Evolutionary conservation across 2,888 invertebrate species (phyloP).

Genomic region (Blera fallax): DNA sequence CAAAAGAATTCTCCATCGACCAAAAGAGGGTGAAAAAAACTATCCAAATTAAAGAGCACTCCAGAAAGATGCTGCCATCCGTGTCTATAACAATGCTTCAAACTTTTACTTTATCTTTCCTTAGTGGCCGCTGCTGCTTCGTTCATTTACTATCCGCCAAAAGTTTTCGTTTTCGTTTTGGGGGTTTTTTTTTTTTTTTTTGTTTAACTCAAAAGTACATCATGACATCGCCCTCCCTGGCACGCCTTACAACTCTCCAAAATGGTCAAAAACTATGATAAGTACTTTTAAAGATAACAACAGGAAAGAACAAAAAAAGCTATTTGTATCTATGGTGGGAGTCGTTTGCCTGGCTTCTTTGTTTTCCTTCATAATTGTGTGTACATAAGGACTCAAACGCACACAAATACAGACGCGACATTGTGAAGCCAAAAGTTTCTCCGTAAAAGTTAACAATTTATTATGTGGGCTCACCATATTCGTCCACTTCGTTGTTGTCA

Average conservation of each 20-base stretch:
- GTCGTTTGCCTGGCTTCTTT: constrained; percentile 27
- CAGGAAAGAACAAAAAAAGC: constrained; percentile 26
- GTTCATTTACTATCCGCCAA: constrained; percentile 63
- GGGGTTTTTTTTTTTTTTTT: not conserved
- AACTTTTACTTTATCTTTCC: constrained; percentile 16
- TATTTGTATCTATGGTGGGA: constrained; percentile 31
- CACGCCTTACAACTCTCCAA: constrained; percentile 54
- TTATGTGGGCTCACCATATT: constrained; percentile 65
- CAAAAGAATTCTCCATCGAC: not conserved
- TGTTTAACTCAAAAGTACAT: constrained; percentile 57
- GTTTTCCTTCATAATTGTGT: constrained; percentile 65
- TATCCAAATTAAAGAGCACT: not conserved
- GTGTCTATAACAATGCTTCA: constrained; percentile 32
- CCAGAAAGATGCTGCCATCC: not conserved
- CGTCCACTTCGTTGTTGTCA: constrained; percentile 44
- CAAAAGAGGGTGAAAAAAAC: not conserved
- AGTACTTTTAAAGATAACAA: constrained; percentile 66
- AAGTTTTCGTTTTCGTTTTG: constrained; percentile 48
- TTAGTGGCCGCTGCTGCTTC: constrained; percentile 32
- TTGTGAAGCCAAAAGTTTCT: constrained; percentile 56
- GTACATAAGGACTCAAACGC: constrained; percentile 22
- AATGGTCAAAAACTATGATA: constrained; percentile 62
- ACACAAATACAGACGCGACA: not conserved
- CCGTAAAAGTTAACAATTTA: constrained; percentile 65
- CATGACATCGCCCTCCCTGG: constrained; percentile 48